phyloP scores from a whole-genome alignment of 2,888 invertebrate genomes.

The Aromia moschata region DNA sequence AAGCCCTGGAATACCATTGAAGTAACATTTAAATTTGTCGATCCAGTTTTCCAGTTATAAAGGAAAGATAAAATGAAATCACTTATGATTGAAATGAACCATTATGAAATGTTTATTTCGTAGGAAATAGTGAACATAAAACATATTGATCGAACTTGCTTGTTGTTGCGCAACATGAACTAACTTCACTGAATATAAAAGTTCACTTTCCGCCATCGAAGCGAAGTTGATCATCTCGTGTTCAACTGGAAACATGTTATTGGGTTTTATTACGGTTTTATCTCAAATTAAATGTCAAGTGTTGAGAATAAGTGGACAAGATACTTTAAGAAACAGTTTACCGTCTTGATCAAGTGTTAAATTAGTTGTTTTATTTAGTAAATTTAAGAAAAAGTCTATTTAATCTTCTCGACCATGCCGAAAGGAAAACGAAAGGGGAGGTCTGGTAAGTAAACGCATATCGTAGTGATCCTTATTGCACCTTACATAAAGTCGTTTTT shows the following conservation, averaged over 20 bases:
- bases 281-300: conserved; percentile 77
- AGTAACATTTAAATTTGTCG: too few species aligned
- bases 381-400: conserved; percentile 61
- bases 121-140: too few species aligned
- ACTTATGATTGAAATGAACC: too few species aligned
- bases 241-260: conserved; percentile 73
- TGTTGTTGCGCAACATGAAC: conserved; percentile 20
- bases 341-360: conserved; percentile 80
- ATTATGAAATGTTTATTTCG: too few species aligned
- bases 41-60: too few species aligned
- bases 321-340: conserved; percentile 78
- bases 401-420: conserved; percentile 70
- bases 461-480: conserved; percentile 24
- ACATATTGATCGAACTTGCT: conserved; percentile 27
- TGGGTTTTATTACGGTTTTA: conserved; percentile 76
- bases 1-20: too few species aligned
- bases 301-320: conserved; percentile 75
- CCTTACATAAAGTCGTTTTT: conserved; percentile 29
- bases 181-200: conserved; percentile 11
- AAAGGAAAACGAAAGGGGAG: conserved; percentile 81
- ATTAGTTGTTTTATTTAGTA: conserved; percentile 68
- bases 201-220: conserved; percentile 16
- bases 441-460: conserved; percentile 67
- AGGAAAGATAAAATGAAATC: too few species aligned
- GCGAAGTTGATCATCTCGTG: conserved; percentile 54